These are phyloP conservation scores for Turnix velox DNA, from an alignment of 2,113 vertebrate genomes.

Conservation along the genomic window DNA sequence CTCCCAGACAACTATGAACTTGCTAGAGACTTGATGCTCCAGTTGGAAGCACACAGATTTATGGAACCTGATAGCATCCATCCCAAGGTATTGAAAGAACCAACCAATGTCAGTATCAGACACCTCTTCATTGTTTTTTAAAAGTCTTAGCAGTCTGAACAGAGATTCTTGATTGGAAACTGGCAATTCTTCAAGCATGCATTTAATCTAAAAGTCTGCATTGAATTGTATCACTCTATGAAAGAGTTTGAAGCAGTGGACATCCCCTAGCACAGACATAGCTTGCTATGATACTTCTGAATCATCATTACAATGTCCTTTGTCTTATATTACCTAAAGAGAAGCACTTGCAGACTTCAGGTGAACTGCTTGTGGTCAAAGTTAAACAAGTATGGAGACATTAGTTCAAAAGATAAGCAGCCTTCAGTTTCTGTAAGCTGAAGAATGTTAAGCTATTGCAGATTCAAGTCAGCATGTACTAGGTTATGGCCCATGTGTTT, in stretches of 20 bases:
- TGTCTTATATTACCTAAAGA: neutral
- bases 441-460: neutral
- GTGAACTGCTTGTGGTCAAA: neutral
- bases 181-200: fast-evolving
- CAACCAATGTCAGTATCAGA: neutral
- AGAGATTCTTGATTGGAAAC: fast-evolving
- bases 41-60: neutral
- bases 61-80: neutral
- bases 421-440: neutral
- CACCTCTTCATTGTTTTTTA: neutral
- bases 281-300: neutral
- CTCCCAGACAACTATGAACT: neutral
- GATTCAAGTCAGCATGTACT: neutral
- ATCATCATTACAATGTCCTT: neutral
- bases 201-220: neutral
- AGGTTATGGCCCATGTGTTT: neutral
- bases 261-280: neutral
- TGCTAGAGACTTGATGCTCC: neutral
- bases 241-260: neutral
- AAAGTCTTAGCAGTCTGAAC: neutral
- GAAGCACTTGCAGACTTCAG: neutral
- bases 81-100: neutral
- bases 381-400: neutral
- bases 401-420: neutral
- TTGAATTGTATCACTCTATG: neutral